phyloP scores from a whole-genome alignment of 2,888 invertebrate genomes.

The Coenonympha glycerion region DNA sequence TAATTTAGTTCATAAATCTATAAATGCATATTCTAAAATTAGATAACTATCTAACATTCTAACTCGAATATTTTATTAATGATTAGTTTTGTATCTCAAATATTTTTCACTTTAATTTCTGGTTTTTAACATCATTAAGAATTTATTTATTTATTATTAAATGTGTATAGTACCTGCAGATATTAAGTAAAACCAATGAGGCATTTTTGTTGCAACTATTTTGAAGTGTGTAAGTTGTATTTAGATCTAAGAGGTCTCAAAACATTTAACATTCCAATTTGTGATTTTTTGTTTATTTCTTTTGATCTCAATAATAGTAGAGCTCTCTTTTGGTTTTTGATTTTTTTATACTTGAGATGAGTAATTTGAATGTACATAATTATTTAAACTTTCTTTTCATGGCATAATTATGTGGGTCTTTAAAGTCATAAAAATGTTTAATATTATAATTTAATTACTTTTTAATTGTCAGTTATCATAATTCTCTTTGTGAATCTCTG shows the following conservation, averaged over 20 bases:
- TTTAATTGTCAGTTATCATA: neutral
- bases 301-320: neutral
- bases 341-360: slow-evolving; percentile 18
- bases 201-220: neutral
- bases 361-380: neutral
- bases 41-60: neutral
- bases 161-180: neutral
- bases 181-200: slow-evolving; percentile 3
- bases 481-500: neutral
- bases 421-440: neutral
- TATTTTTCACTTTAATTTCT: neutral
- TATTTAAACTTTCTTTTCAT: slow-evolving; percentile 2
- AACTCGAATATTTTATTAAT: neutral
- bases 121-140: too few species aligned
- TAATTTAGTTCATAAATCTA: too few species aligned
- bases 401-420: neutral
- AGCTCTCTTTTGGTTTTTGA: neutral
- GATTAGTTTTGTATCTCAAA: neutral
- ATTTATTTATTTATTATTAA: neutral
- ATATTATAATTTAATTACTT: neutral
- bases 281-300: slow-evolving; percentile 30
- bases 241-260: neutral
- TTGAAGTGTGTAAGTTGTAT: neutral
- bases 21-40: neutral
- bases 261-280: slow-evolving; percentile 44